Evolutionary conservation across 1,140 invertebrate genomes (phyloP).

Genomic region (Nephila pilipes): DNA sequence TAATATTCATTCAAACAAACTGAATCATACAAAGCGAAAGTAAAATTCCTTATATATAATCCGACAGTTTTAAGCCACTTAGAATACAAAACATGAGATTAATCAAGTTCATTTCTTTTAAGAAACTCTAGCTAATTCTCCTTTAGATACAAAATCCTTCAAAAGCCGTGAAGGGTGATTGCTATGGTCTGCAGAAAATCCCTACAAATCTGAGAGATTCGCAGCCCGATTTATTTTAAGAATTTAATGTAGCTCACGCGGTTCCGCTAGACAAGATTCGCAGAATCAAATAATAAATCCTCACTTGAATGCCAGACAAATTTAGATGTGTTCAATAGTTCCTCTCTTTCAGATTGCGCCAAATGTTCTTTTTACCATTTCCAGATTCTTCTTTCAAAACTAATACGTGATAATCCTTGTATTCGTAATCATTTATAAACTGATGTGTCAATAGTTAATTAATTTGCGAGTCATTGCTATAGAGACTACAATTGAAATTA

Average conservation of each 20-base stretch:
- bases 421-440: too few relatives aligned
- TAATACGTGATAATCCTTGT: too few relatives aligned
- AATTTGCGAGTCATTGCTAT: too few relatives aligned
- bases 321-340: neutral
- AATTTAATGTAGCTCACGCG: neutral
- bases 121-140: neutral
- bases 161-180: too few relatives aligned
- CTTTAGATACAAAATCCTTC: too few relatives aligned
- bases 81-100: neutral
- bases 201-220: neutral
- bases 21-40: neutral
- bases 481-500: too few relatives aligned
- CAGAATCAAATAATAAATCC: neutral
- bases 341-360: neutral
- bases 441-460: too few relatives aligned
- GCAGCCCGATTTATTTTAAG: constrained; percentile 1
- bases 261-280: neutral
- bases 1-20: too few relatives aligned
- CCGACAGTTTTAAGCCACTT: neutral
- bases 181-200: too few relatives aligned
- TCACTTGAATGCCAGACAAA: neutral
- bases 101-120: neutral
- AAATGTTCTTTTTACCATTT: neutral
- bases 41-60: neutral
- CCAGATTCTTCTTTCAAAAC: too few relatives aligned